Evolutionary conservation across 2,888 invertebrate genomes (phyloP).

Genomic region (Temnothorax ravouxi): DNA sequence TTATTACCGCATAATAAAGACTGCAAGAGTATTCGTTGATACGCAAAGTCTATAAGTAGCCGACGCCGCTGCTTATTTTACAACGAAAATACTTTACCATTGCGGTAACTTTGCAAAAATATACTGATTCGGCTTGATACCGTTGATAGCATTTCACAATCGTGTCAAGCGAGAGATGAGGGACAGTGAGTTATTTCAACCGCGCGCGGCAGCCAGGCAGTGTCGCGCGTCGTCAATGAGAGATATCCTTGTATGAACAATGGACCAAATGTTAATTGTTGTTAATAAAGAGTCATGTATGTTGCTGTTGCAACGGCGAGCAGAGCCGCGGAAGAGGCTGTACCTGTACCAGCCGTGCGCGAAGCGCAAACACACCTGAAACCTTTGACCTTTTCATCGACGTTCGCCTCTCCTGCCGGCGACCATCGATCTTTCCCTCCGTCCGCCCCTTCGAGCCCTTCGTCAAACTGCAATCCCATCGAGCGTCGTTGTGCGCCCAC

Average conservation of each 20-base stretch:
- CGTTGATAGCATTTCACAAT: not conserved
- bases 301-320: constrained; percentile 86
- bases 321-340: constrained; percentile 85
- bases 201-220: not conserved
- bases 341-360: constrained; percentile 79
- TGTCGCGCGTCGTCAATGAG: not conserved
- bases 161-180: not conserved
- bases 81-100: not conserved
- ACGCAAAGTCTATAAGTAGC: not conserved
- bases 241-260: constrained; percentile 69
- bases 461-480: constrained; percentile 68
- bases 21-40: not conserved
- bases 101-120: constrained; percentile 34
- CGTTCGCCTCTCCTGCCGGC: constrained; percentile 71
- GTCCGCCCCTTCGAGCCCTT: constrained; percentile 61
- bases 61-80: not conserved
- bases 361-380: constrained; percentile 79
- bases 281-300: constrained; percentile 86
- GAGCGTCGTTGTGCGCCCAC: constrained; percentile 52
- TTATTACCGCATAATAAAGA: not conserved
- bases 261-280: constrained; percentile 85
- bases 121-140: not conserved
- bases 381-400: constrained; percentile 79
- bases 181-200: not conserved
- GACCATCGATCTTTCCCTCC: constrained; percentile 70